These are phyloP conservation scores for Diaprepes abbreviatus DNA, from an alignment of 2,888 invertebrate species.

Conservation along the genomic window DNA sequence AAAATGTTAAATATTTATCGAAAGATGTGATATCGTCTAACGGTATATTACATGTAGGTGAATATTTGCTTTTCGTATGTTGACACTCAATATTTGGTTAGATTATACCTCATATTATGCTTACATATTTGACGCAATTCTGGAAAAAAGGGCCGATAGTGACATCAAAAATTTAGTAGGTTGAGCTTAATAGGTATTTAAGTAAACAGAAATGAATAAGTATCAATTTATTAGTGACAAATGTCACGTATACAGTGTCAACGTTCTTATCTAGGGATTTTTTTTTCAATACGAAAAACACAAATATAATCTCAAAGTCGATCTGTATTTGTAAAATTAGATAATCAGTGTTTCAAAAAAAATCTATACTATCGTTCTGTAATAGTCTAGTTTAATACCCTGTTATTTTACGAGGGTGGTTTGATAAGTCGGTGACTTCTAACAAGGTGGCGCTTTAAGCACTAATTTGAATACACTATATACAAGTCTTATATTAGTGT, in stretches of 20 bases:
- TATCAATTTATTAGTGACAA: not conserved
- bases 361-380: too few species aligned
- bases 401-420: too few species aligned
- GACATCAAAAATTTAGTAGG: not conserved
- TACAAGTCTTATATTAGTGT: too few species aligned
- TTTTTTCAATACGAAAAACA: too few species aligned
- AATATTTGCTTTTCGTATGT: slow-evolving; percentile 1
- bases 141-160: not conserved
- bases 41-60: slow-evolving; percentile 7
- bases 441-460: too few species aligned
- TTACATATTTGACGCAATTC: slow-evolving; percentile 5
- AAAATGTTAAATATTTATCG: slow-evolving; percentile 5
- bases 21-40: slow-evolving; percentile 1
- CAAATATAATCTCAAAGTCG: too few species aligned
- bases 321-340: too few species aligned
- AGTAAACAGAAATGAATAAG: not conserved
- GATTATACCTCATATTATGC: not conserved
- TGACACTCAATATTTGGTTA: slow-evolving; percentile 12
- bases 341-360: too few species aligned
- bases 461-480: too few species aligned
- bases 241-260: not conserved
- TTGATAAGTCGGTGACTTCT: too few species aligned
- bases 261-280: not conserved
- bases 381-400: too few species aligned
- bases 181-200: not conserved